Evolutionary conservation across 2,113 vertebrate genomes (phyloP).

Genomic region (Riparia riparia): DNA sequence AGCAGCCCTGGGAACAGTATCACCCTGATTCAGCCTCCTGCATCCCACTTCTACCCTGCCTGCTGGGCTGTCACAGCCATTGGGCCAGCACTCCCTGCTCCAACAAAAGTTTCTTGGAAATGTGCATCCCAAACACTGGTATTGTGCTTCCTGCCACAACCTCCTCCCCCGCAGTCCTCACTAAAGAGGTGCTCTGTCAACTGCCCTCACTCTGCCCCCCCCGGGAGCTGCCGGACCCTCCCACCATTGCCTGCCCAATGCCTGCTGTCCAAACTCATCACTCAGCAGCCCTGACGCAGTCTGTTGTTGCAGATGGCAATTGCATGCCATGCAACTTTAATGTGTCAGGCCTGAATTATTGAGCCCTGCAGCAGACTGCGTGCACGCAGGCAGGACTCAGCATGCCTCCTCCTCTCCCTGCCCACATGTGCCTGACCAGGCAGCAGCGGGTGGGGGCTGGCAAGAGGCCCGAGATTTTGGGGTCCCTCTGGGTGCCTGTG

Average conservation of each 20-base stretch:
- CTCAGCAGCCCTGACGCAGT: not conserved
- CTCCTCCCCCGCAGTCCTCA: not conserved
- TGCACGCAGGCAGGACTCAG: not conserved
- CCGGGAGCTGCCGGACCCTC: accelerated
- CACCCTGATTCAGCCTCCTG: not conserved
- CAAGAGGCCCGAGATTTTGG: accelerated
- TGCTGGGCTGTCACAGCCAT: not conserved
- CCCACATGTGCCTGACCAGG: accelerated
- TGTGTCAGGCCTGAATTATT: slow-evolving; percentile 50
- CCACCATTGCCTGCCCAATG: accelerated
- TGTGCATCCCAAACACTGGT: not conserved
- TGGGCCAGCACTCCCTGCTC: not conserved
- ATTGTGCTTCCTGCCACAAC: not conserved
- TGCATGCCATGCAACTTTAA: slow-evolving; percentile 39
- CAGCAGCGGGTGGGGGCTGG: accelerated
- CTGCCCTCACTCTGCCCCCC: not conserved
- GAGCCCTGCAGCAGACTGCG: not conserved
- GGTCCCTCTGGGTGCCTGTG: not conserved
- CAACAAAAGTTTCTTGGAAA: not conserved
- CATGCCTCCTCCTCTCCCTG: not conserved
- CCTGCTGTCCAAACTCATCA: not conserved
- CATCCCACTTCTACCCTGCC: not conserved
- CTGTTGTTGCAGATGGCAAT: not conserved
- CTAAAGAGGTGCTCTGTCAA: not conserved
- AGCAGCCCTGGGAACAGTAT: not conserved